Conservation (phyloP, 2,797 vertebrate species). For the Sebastes nivosus region DNA sequence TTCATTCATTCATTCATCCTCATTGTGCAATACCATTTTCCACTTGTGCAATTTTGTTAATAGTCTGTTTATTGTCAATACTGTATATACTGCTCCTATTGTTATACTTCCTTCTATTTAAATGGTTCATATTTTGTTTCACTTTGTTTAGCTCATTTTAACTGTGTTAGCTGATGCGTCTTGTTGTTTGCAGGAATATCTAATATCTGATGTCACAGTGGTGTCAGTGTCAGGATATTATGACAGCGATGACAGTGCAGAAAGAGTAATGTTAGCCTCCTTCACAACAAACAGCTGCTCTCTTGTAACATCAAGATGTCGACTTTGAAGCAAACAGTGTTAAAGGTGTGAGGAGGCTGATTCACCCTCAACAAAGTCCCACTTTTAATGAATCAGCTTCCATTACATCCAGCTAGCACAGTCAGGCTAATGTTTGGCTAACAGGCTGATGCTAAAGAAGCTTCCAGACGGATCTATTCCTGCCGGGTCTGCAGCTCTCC, state of each 20-base stretch:
- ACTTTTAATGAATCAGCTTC: slow-evolving; percentile 22
- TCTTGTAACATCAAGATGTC: not conserved
- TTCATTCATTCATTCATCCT: too few species aligned
- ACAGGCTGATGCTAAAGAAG: not conserved
- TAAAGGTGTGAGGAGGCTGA: not conserved
- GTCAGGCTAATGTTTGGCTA: not conserved
- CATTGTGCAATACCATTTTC: too few species aligned
- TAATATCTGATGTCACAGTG: not conserved
- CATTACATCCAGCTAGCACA: not conserved
- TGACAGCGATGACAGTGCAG: slow-evolving; percentile 71
- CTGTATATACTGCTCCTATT: too few species aligned
- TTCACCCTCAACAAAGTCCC: slow-evolving; percentile 3
- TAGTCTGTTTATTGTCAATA: too few species aligned
- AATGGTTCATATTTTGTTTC: too few species aligned
- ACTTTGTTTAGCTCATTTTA: too few species aligned
- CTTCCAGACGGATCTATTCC: accelerated
- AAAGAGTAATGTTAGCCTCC: slow-evolving; percentile 12
- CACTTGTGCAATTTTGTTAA: too few species aligned
- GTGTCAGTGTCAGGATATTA: slow-evolving; percentile 35
- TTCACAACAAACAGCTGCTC: accelerated
- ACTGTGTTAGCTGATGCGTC: too few species aligned
- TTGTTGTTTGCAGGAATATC: too few species aligned
- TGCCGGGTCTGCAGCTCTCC: accelerated
- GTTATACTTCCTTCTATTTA: too few species aligned
- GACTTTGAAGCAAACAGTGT: not conserved